Conservation (phyloP, 2,113 vertebrate species). For the Vicugna pacos region DNA sequence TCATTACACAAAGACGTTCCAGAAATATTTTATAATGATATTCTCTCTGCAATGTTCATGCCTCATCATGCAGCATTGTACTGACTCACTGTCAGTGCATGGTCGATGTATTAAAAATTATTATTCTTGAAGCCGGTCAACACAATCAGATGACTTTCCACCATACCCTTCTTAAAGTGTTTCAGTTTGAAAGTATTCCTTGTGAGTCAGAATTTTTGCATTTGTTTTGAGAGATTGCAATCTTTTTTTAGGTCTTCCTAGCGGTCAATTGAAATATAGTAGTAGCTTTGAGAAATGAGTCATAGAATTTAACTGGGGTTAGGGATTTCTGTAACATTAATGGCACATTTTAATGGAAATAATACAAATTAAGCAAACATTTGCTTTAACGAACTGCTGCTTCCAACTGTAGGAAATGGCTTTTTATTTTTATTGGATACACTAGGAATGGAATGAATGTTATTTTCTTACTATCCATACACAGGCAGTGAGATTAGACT, state of each 20-base stretch:
- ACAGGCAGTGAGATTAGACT: slow-evolving; percentile 92
- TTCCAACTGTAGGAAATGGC: slow-evolving; percentile 83
- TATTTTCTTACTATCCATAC: slow-evolving; percentile 89
- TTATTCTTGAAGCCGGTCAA: slow-evolving; percentile 80
- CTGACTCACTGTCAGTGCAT: slow-evolving; percentile 92
- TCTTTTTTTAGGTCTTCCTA: slow-evolving; percentile 58
- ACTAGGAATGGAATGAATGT: slow-evolving; percentile 84
- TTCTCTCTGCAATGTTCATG: slow-evolving; percentile 89
- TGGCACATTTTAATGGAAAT: slow-evolving; percentile 46
- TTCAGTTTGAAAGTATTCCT: slow-evolving; percentile 72
- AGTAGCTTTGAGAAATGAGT: slow-evolving; percentile 75
- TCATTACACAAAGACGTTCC: slow-evolving; percentile 93
- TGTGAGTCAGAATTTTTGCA: slow-evolving; percentile 74
- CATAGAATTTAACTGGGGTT: slow-evolving; percentile 73
- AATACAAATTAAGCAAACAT: slow-evolving; percentile 67
- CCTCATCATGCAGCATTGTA: slow-evolving; percentile 86
- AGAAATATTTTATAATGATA: slow-evolving; percentile 98
- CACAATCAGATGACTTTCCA: slow-evolving; percentile 82
- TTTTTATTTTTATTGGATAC: slow-evolving; percentile 81
- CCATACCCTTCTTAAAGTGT: slow-evolving; percentile 81
- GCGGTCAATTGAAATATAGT: slow-evolving; percentile 69
- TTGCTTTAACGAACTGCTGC: slow-evolving; percentile 74
- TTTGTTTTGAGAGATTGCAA: slow-evolving; percentile 76
- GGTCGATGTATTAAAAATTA: slow-evolving; percentile 83
- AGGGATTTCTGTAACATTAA: slow-evolving; percentile 74